phyloP scores from a whole-genome alignment of 2,113 vertebrate species.

The Rhinolophus sinicus region DNA sequence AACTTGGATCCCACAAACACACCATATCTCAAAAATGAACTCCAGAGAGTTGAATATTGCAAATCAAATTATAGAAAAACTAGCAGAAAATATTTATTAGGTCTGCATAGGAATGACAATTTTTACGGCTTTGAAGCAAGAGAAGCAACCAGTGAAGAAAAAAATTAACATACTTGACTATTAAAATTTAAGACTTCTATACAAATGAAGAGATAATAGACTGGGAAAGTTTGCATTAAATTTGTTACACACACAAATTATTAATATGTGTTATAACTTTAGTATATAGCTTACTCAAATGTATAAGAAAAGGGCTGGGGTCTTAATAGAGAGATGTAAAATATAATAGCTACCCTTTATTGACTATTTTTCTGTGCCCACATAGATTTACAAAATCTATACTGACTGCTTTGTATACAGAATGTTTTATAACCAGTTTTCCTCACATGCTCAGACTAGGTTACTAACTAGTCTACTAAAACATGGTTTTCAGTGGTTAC shows the following conservation, averaged over 20 bases:
- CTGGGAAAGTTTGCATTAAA: background rate
- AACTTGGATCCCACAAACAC: background rate
- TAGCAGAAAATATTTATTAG: constrained; percentile 18
- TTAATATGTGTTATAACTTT: background rate
- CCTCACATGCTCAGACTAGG: background rate
- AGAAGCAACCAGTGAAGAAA: background rate
- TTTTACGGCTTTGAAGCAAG: background rate
- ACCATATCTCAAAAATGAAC: background rate
- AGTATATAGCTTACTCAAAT: background rate
- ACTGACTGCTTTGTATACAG: background rate
- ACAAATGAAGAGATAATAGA: background rate
- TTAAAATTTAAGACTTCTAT: constrained; percentile 37
- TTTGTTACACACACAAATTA: background rate
- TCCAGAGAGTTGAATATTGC: background rate
- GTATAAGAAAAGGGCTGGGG: background rate
- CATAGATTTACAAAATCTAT: background rate
- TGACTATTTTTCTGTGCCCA: constrained; percentile 8
- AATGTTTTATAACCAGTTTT: constrained; percentile 3
- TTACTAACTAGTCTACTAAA: background rate
- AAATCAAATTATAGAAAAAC: constrained; percentile 6
- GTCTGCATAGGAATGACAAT: background rate
- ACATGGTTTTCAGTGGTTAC: background rate
- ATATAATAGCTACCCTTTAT: background rate
- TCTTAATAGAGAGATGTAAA: background rate
- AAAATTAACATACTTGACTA: background rate